Evolutionary conservation across 2,797 vertebrate species (phyloP).

Genomic region (Tadarida brasiliensis): DNA sequence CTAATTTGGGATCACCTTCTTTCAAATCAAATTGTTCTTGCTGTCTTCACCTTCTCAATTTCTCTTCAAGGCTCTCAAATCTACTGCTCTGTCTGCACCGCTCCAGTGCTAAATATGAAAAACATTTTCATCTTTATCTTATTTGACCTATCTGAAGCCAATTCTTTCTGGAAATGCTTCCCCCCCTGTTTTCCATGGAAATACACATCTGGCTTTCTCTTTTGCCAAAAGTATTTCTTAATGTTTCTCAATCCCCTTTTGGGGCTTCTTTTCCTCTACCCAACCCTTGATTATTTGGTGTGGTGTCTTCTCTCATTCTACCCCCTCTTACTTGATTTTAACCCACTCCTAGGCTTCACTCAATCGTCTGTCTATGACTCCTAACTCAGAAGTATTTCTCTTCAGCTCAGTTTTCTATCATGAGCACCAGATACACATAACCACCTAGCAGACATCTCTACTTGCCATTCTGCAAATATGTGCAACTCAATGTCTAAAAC

Average conservation of each 20-base stretch:
- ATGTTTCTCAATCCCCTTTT: neutral
- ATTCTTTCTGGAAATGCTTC: constrained; percentile 29
- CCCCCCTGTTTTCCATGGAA: constrained; percentile 33
- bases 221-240: constrained; percentile 47
- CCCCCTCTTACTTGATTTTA: neutral
- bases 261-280: neutral
- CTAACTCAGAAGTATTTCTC: neutral
- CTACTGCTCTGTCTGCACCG: neutral
- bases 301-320: neutral
- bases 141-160: neutral
- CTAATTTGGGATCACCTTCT: neutral
- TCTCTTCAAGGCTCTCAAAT: neutral
- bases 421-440: constrained; percentile 21
- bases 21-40: neutral
- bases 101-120: neutral
- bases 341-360: neutral
- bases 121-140: neutral
- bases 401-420: neutral
- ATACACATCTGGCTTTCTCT: neutral
- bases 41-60: neutral
- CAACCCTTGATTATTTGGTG: neutral
- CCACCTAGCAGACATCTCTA: neutral
- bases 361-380: neutral
- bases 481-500: constrained; percentile 7
- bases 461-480: neutral